Evolutionary conservation across 1,140 invertebrate genomes (phyloP), one percentile per base, ranked within the genome.

Genomic region (Harpegnathos saltator): DNA sequence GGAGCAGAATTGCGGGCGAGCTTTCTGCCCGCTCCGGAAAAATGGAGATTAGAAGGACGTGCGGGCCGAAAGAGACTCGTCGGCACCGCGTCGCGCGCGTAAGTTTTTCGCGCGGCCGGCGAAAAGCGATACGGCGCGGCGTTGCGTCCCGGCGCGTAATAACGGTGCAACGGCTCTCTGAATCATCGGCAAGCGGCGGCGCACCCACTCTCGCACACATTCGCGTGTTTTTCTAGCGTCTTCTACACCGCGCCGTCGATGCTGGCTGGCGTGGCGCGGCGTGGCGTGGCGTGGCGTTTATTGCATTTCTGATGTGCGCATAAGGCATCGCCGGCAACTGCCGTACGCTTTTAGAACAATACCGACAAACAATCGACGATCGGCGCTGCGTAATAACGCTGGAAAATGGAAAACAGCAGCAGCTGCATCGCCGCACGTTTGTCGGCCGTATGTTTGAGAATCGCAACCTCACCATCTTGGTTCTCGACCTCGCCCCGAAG

Each of bases 101-200:
- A 74, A 78, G 69, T 17, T 72, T 78, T 62, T 48, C 38, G 29
- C 17, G 9, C 38, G 65, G 17, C 58, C 65, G 9, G 66, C 58
- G 58, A 29, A 19, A 68, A 52, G 58, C 54, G 73, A 58, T 54
- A 72, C 14, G 24, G 19, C 24, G 24, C 38, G 56, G 44, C 33
- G 56, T 22, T 69, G 26, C 58, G 54, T 69, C 74, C n/a, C 54
- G 72, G 14, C 71, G 54, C 50, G 59, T 78, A 87, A 87, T 87
- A 87, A 87, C 85, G 81, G 85, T 84, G 85, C 87, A 58, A 50
- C 66, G 71, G 29, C 72, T 71, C 72, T 71, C 77, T 88, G 87
- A 88, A 85, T 88, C 86, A 88, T 88, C 86, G 85, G 82, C 33
- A 88, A 87, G 87, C 83, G 85, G 87, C 83, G 85, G 75, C 87